phyloP scores from a whole-genome alignment of 2,888 invertebrate genomes.

The Timandra comae region DNA sequence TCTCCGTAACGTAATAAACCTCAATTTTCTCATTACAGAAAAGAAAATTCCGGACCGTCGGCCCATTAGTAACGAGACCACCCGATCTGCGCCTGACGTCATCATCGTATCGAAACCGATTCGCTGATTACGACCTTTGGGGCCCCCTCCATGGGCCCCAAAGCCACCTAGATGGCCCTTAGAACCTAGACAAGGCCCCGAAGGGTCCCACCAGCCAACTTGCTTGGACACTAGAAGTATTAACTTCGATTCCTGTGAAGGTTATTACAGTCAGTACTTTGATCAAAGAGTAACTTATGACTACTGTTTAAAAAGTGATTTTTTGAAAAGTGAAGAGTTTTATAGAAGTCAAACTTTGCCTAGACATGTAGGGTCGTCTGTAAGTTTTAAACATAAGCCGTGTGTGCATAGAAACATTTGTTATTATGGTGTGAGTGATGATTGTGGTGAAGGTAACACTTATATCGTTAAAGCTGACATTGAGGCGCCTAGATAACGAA shows the following conservation, averaged over 20 bases:
- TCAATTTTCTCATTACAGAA: too few relatives aligned
- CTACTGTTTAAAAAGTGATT: conserved; percentile 65
- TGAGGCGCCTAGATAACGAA: conserved; percentile 62
- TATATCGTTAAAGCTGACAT: conserved; percentile 58
- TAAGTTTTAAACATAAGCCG: conserved; percentile 43
- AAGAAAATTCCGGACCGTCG: conserved; percentile 69
- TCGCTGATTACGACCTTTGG: conserved; percentile 73
- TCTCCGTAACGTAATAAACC: too few relatives aligned
- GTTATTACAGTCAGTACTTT: conserved; percentile 61
- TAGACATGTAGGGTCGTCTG: conserved; percentile 53
- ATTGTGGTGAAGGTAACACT: conserved; percentile 36
- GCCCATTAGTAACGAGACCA: conserved; percentile 88
- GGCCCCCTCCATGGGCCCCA: conserved; percentile 71
- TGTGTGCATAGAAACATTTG: conserved; percentile 52
- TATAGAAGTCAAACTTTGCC: conserved; percentile 56
- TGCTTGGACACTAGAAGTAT: conserved; percentile 50
- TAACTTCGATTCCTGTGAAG: conserved; percentile 50
- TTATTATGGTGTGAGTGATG: conserved; percentile 50
- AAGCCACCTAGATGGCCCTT: conserved; percentile 49
- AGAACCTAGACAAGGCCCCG: conserved; percentile 51
- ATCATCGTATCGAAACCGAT: conserved; percentile 81
- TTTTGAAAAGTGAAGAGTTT: conserved; percentile 11
- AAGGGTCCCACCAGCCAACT: conserved; percentile 46
- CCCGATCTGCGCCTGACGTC: conserved; percentile 93
- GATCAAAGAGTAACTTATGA: conserved; percentile 58